Base-by-base conservation (phyloP, 2,888 invertebrate species). In the Coecobrya sp. region DNA sequence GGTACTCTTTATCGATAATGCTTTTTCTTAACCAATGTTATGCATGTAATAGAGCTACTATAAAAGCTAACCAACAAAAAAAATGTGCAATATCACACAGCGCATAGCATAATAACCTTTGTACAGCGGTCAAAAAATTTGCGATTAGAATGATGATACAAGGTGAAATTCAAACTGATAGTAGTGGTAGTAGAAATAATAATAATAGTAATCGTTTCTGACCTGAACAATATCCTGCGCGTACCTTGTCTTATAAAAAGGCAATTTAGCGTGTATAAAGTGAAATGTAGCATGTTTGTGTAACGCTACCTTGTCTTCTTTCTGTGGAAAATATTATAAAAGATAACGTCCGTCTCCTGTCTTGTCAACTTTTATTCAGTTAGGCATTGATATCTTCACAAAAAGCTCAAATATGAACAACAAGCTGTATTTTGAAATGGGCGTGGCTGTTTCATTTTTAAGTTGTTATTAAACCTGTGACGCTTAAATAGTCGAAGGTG, bases 191-290 rank as follows among this genome's bases (percentile, higher is more conserved):
- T 55, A 52, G 42, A 19, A 70, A 70, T 36, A 27, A 19, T 79
- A 52, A 52, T 86, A 73, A 76, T 59, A 76, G 42, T 76, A 76
- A 86, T 86, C 86, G 52, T 73, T 76, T 13, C 45, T 86, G 76
- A 86, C 86, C 73, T 86, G 86, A 86, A 45, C 59, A 19, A 52
- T 16, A 59, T 59, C 59, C 59, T 59, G n/a, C n/a, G n/a, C n/a
- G n/a, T n/a, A 59, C 59, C 59, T 59, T 59, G 59, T 36, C 36
- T 36, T 36, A 10, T 65, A 27, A 65, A n/a, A 65, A 27, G 59
- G 11, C 4, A 70, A 49, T 70, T 16, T 36, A 49, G 45, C 13
- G 45, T 10, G 45, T 10, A 45, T 45, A 19, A 45, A 49, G 36
- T 36, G 36, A 10, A 65, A 62, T 62, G 65, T 65, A 27, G 2